Evolutionary conservation across 2,888 invertebrate genomes (phyloP), one percentile per base, ranked within the genome.

Genomic region (Scaptomyza flava): DNA sequence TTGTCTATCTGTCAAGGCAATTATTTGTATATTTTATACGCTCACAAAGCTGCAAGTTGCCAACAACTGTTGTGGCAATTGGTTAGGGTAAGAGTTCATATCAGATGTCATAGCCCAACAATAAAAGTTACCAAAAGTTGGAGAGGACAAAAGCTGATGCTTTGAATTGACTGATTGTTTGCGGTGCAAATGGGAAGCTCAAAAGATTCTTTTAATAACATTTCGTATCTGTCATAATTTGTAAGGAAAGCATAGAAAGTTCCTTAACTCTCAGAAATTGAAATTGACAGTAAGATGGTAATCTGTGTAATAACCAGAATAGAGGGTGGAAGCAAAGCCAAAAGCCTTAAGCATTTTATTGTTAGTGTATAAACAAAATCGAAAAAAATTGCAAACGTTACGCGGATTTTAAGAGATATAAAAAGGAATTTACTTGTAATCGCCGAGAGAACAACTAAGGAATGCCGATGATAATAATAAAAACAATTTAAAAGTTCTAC

Each of bases 401-500:
- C 30, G 11, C 34, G 27, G 38, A 31, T 43, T 27, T 9, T 6
- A 7, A 11, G 27, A 33, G 31, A 45, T 17, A 34, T 34, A n/a
- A 27, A 41, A 17, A 42, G 27, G 20, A 42, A 38, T 30, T 41
- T 30, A 6, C 20, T 20, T 3, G 17, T 31, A 12, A 12, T 33
- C 33, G 20, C 14, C 23, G 33, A 5, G 34, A 42, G 45, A 14
- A 23, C 12, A 46, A 43, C 38, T 17, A 7, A 45, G 34, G 7
- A 36, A 63, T 63, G 68, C 65, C 58, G 68, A 48, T 69, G 72
- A 65, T 79, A 76, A 63, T 76, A 76, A 82, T 82, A 79, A 85
- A 85, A 85, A 85, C 80, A 85, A 81, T 79, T 82, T 82, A 68
- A 36, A 73, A 83, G 62, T 81, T 74, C 74, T 38, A 30, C 36